Conservation (phyloP, 2,113 vertebrate genomes). For the Pipa parva region DNA sequence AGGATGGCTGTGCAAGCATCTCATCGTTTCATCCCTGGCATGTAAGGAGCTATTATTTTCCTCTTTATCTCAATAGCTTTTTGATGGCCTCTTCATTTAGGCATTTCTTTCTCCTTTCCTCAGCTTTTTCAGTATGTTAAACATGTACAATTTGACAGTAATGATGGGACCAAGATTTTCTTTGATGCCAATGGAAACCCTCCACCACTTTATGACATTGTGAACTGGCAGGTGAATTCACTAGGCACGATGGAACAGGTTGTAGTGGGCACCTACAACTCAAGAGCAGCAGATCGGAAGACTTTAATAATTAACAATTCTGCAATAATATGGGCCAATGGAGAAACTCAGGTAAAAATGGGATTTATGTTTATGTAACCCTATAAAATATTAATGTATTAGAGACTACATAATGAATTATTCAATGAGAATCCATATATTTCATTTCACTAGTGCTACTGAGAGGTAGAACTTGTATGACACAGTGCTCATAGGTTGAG, state of each 20-base stretch:
- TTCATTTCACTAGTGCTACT: not conserved
- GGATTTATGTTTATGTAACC: not conserved
- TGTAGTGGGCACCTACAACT: slow-evolving; percentile 15
- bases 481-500: not conserved
- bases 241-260: not conserved
- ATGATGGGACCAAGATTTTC: not conserved
- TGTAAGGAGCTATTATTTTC: no score
- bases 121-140: slow-evolving; percentile 3
- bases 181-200: slow-evolving; percentile 22
- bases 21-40: no score
- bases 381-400: not conserved
- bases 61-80: no score
- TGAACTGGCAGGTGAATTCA: slow-evolving; percentile 18
- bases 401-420: no score
- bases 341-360: not conserved
- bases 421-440: no score
- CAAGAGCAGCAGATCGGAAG: not conserved
- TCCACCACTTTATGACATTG: slow-evolving; percentile 17
- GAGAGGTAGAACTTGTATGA: not conserved
- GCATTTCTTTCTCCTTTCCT: not conserved
- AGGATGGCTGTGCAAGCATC: no score
- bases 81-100: no score
- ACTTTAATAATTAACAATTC: not conserved
- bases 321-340: not conserved
- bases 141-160: not conserved